Percentiles rank a stretch among this genome's conserved stretches.
Conservation (phyloP, 2,113 vertebrate genomes). For the Cinclus cinclus region DNA sequence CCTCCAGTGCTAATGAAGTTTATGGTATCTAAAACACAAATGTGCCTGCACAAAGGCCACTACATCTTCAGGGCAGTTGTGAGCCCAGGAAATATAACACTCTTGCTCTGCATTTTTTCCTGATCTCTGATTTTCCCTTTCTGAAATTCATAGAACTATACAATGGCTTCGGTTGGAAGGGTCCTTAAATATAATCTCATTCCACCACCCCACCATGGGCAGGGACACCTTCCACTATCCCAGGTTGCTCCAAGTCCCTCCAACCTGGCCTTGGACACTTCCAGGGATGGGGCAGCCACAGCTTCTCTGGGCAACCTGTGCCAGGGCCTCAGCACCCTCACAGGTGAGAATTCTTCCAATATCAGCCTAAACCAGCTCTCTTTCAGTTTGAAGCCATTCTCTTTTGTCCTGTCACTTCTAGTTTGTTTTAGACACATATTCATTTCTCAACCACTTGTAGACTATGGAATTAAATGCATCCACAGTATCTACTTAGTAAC, state of each 20-base stretch:
- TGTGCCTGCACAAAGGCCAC: background rate
- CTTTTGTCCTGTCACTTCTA: background rate
- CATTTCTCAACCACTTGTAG: background rate
- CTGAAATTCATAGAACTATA: background rate
- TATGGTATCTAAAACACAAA: background rate
- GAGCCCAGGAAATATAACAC: background rate
- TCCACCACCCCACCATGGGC: background rate
- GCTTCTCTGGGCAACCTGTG: background rate
- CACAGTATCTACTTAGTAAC: too few relatives aligned
- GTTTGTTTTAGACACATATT: background rate
- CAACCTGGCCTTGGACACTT: background rate
- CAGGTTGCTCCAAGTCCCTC: background rate
- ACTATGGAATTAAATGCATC: background rate
- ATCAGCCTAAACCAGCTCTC: background rate
- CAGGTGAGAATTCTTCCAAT: background rate
- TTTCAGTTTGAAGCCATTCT: background rate
- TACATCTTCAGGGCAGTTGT: background rate
- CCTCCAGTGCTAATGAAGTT: accelerated
- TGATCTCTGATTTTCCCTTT: background rate
- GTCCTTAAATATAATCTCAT: background rate
- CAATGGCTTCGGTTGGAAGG: background rate
- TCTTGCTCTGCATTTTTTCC: background rate
- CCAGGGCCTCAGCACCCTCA: background rate
- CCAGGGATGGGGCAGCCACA: background rate
- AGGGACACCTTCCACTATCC: background rate